Percentiles rank a stretch among this genome's conserved stretches.
Conservation (phyloP, 2,888 invertebrate genomes). For the Lydus trimaculatus region DNA sequence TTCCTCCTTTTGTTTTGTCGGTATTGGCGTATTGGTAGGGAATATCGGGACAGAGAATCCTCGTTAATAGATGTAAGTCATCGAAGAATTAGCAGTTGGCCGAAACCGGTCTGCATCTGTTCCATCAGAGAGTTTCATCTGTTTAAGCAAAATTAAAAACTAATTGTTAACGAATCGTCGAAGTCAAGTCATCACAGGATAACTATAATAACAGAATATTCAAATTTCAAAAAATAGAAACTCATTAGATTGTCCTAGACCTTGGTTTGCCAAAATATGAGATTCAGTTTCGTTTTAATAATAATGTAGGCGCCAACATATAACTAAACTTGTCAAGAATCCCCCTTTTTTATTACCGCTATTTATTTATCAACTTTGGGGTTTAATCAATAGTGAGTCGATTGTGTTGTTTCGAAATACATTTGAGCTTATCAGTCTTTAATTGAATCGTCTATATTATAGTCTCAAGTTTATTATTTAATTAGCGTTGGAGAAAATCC, state of each 20-base stretch:
- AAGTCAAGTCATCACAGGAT: too few relatives aligned
- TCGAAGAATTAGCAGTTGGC: too few relatives aligned
- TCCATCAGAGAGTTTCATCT: too few relatives aligned
- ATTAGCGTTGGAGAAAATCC: not conserved
- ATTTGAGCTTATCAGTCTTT: not conserved
- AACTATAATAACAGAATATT: too few relatives aligned
- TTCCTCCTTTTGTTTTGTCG: not conserved
- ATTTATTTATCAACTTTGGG: too few relatives aligned
- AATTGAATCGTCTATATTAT: not conserved
- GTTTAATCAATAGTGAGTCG: not conserved
- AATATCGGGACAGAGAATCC: not conserved
- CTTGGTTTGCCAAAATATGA: too few relatives aligned
- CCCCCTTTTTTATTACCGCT: constrained; percentile 1
- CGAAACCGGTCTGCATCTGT: too few relatives aligned
- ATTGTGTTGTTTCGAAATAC: not conserved
- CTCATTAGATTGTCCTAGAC: too few relatives aligned
- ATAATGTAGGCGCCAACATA: not conserved
- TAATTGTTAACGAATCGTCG: too few relatives aligned
- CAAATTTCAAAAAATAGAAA: too few relatives aligned
- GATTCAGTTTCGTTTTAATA: too few relatives aligned
- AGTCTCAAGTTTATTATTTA: not conserved
- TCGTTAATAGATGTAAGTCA: not conserved
- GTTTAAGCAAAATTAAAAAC: too few relatives aligned
- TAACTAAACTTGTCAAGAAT: not conserved
- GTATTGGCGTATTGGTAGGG: not conserved